Percentiles rank a stretch among this genome's conserved stretches.
Evolutionary conservation across 2,113 vertebrate species (phyloP).

Genomic region (Xiphophorus maculatus): DNA sequence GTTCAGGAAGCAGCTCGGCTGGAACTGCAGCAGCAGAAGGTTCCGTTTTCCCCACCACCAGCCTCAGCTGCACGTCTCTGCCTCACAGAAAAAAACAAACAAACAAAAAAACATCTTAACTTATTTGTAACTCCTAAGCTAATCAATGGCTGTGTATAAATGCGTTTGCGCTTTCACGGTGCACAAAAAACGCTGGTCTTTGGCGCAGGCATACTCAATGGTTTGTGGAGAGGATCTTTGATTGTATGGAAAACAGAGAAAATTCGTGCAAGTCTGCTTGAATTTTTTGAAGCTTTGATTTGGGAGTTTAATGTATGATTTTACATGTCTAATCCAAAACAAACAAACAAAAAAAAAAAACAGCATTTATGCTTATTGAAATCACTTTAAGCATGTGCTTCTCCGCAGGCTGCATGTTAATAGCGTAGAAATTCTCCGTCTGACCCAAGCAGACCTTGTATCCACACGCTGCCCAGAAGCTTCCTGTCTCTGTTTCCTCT

Average conservation of each 20-base stretch:
- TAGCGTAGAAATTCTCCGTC: constrained; percentile 17
- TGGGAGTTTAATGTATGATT: not conserved
- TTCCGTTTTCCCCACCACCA: not conserved
- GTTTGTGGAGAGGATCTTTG: not conserved
- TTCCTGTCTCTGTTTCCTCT: constrained; percentile 28
- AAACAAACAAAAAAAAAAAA: not conserved
- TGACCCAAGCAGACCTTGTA: constrained; percentile 10
- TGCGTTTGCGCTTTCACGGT: not conserved
- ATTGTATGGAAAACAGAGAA: not conserved
- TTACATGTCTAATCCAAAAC: too few species aligned
- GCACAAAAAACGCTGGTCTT: not conserved
- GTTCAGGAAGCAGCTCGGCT: not conserved
- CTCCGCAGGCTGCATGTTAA: not conserved
- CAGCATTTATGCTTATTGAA: constrained; percentile 1
- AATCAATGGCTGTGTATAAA: not conserved
- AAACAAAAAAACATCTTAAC: not conserved
- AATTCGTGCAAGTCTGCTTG: not conserved
- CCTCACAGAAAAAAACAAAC: not conserved
- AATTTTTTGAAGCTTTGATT: not conserved
- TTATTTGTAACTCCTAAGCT: not conserved
- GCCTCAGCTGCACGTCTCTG: not conserved
- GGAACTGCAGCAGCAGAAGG: not conserved
- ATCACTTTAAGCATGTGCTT: not conserved
- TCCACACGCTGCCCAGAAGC: constrained; percentile 26
- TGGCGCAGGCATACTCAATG: not conserved